Conservation (phyloP, 30 jellyfish, hydroid and myxozoan species). For the Hydra vulgaris region DNA sequence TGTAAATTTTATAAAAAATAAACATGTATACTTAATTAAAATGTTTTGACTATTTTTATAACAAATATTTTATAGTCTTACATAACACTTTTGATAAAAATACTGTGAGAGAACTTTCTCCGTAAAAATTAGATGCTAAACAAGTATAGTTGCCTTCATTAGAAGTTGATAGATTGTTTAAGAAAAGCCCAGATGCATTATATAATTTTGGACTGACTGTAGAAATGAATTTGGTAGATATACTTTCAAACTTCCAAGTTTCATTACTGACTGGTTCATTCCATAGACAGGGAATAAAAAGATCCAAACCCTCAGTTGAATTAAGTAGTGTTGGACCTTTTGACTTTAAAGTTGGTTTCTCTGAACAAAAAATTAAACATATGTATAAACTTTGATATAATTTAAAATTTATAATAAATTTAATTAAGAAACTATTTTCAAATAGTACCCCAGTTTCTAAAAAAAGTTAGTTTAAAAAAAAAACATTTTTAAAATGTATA, state of each 20-base stretch:
- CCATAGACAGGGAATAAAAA: slow-evolving; percentile 17
- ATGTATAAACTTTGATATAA: background rate
- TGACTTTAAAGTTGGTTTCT: background rate
- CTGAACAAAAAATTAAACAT: background rate
- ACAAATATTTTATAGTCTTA: slow-evolving; percentile 5
- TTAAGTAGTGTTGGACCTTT: background rate
- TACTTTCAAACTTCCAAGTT: background rate
- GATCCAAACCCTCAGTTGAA: slow-evolving; percentile 10
- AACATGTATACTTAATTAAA: too few relatives aligned
- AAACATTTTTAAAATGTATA: too few relatives aligned
- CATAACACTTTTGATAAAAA: background rate
- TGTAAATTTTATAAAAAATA: background rate
- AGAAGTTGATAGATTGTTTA: background rate
- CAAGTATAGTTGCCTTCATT: slow-evolving; percentile 24
- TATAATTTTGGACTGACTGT: background rate
- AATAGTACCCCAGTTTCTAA: too few relatives aligned
- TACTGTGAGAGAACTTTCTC: slow-evolving; percentile 13
- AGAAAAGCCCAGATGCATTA: slow-evolving; percentile 3
- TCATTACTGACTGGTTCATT: background rate
- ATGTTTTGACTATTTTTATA: too few relatives aligned
- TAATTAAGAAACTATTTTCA: too few relatives aligned
- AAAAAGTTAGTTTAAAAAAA: too few relatives aligned
- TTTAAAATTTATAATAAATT: too few relatives aligned
- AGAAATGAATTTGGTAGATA: background rate
- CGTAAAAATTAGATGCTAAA: background rate